Percentiles rank a stretch among this genome's conserved stretches.
These are phyloP conservation scores for Scylla paramamosain DNA, from an alignment of 1,140 invertebrate genomes.

Conservation along the genomic window DNA sequence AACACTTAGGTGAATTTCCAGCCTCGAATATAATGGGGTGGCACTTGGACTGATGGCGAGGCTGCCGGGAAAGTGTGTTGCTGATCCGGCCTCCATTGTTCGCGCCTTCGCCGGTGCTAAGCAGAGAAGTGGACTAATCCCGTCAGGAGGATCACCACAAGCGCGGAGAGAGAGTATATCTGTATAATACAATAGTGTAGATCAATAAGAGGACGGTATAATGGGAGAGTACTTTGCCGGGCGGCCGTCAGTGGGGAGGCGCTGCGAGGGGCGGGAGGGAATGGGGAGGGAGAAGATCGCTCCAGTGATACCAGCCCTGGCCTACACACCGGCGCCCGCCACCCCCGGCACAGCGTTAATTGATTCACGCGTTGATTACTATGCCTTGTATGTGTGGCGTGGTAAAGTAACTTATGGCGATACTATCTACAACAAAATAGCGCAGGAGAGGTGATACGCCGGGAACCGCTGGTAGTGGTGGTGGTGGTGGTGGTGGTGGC, in stretches of 20 bases:
- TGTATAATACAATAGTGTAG: conserved; percentile 51
- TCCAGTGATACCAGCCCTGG: neutral
- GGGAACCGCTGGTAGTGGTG: neutral
- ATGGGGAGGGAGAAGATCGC: neutral
- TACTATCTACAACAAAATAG: conserved; percentile 15
- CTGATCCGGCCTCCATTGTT: neutral
- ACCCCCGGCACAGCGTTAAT: conserved; percentile 18
- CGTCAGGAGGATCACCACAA: neutral
- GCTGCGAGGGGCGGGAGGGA: neutral
- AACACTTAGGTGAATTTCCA: conserved; percentile 23
- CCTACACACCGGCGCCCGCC: neutral
- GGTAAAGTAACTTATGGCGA: conserved; percentile 2
- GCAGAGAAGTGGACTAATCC: neutral
- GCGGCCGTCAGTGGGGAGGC: neutral
- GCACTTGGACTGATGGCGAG: neutral
- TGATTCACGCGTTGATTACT: neutral
- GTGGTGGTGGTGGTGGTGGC: neutral
- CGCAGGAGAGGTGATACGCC: neutral
- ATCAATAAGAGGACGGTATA: conserved; percentile 60
- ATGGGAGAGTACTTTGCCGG: conserved; percentile 49
- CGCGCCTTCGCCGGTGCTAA: neutral
- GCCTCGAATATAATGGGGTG: neutral
- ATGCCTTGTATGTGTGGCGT: neutral
- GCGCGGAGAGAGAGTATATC: neutral
- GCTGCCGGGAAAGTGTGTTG: neutral